A percentile compares a stretch with the other conserved stretches of the same genome.
phyloP scores from a whole-genome alignment of 2,113 vertebrate species.

The Theristicus caerulescens region DNA sequence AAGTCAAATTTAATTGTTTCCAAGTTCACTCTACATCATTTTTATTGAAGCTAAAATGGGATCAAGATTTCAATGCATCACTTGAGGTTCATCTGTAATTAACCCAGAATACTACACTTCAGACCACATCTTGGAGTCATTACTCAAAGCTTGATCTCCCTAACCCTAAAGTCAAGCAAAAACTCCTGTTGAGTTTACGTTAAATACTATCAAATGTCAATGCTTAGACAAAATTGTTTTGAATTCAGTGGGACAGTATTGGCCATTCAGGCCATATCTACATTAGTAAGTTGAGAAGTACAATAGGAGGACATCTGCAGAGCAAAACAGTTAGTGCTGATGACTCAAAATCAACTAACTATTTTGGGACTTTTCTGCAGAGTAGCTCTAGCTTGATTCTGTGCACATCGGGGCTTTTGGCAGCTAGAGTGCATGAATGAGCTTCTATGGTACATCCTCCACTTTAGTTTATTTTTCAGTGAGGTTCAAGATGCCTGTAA shows the following conservation, averaged over 20 bases:
- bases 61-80: background rate
- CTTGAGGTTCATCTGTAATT: background rate
- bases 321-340: background rate
- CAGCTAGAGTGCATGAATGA: background rate
- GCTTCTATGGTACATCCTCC: background rate
- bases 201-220: background rate
- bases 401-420: background rate
- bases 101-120: background rate
- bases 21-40: background rate
- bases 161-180: background rate
- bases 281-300: background rate
- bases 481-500: background rate
- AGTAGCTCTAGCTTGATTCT: background rate
- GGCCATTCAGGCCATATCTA: background rate
- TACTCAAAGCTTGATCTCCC: background rate
- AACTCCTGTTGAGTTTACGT: background rate
- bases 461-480: background rate
- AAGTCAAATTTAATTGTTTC: background rate
- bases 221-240: background rate
- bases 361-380: background rate
- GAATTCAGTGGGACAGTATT: background rate
- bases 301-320: background rate
- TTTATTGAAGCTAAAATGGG: background rate
- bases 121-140: background rate
- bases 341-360: background rate